Conservation (phyloP, 2,797 vertebrate species). For the Artibeus lituratus region DNA sequence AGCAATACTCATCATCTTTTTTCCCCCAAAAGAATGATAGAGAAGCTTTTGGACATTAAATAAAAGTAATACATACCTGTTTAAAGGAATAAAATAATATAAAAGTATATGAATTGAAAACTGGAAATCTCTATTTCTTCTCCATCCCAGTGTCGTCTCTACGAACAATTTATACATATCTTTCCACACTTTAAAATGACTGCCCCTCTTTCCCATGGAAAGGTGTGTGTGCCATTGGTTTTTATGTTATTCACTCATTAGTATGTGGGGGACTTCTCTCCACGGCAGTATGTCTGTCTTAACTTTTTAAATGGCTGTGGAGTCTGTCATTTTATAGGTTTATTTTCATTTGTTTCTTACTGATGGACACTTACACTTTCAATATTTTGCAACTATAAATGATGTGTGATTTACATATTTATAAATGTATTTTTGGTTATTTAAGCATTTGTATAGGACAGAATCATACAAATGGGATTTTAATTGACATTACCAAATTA, state of each 20-base stretch:
- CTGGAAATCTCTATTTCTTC: neutral
- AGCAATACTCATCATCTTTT: neutral
- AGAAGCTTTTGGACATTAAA: neutral
- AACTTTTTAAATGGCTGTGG: neutral
- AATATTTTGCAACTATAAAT: neutral
- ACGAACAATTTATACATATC: neutral
- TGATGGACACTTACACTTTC: neutral
- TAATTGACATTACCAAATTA: neutral
- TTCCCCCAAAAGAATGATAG: neutral
- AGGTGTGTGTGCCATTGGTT: neutral
- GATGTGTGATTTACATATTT: neutral
- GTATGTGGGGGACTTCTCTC: neutral
- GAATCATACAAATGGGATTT: neutral
- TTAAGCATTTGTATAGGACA: neutral
- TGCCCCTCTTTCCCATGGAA: neutral
- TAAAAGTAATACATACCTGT: neutral
- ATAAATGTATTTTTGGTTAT: neutral
- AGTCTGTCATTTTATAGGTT: neutral
- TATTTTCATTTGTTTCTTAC: neutral
- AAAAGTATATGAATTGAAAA: neutral
- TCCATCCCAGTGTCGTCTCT: neutral
- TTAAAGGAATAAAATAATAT: slow-evolving; percentile 39
- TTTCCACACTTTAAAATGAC: neutral
- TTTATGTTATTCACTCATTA: neutral
- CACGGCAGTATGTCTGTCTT: neutral